Conservation (phyloP, 2,888 invertebrate genomes). For the Dilophus febrilis region DNA sequence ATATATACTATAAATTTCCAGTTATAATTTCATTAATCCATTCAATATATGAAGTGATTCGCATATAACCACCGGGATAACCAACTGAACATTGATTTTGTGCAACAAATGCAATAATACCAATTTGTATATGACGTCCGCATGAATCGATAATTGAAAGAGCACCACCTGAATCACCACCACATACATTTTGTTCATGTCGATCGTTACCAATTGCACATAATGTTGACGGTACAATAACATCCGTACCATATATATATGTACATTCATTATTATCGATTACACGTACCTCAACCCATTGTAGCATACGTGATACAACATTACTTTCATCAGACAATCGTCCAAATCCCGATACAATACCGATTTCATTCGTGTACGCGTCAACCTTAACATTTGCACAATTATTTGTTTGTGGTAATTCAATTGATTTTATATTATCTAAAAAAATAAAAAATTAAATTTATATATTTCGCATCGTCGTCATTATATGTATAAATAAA, state of each 20-base stretch:
- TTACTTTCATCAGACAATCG: neutral
- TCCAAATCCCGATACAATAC: neutral
- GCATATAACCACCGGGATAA: conserved; percentile 1
- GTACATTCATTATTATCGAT: conserved; percentile 18
- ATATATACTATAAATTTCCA: too few species aligned
- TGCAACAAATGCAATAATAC: conserved; percentile 23
- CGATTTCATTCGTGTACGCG: too few species aligned
- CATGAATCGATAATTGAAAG: conserved; percentile 13
- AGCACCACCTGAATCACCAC: conserved; percentile 26
- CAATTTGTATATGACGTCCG: conserved; percentile 19
- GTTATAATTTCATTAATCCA: conserved; percentile 9
- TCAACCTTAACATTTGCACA: too few species aligned
- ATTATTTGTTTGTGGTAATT: too few species aligned
- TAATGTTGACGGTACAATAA: conserved; percentile 18
- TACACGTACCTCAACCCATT: conserved; percentile 18
- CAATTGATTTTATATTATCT: too few species aligned
- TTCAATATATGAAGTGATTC: conserved; percentile 4
- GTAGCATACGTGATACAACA: neutral
- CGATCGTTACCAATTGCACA: conserved; percentile 18
- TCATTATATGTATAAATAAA: too few species aligned
- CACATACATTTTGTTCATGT: conserved; percentile 22
- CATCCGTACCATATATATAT: conserved; percentile 12
- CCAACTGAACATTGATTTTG: neutral
- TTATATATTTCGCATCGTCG: too few species aligned
- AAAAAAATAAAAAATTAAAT: too few species aligned